Evolutionary conservation across 2,113 vertebrate species (phyloP).

Genomic region (Atrichornis clamosus): DNA sequence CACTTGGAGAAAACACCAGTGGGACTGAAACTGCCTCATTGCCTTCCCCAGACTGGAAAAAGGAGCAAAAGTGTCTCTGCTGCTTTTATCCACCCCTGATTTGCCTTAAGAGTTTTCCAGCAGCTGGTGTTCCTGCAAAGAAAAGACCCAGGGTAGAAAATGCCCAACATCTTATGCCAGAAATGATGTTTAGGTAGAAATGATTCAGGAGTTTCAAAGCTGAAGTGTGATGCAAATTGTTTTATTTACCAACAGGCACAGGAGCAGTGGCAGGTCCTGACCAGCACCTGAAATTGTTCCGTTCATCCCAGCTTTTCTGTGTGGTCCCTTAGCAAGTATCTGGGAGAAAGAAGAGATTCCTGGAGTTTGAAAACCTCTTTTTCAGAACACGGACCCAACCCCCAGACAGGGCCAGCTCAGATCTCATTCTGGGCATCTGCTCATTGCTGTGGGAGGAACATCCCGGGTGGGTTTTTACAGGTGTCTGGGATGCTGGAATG

Average conservation of each 20-base stretch:
- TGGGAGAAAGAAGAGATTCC: neutral
- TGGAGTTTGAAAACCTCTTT: neutral
- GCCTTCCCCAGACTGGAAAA: neutral
- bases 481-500: rapidly evolving
- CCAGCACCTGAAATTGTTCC: neutral
- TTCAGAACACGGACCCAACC: rapidly evolving
- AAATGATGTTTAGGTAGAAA: neutral
- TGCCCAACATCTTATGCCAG: neutral
- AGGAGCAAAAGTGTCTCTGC: neutral
- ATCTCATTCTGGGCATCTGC: neutral
- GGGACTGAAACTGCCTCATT: neutral
- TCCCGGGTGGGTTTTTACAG: neutral
- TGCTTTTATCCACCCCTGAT: neutral
- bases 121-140: neutral
- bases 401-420: neutral
- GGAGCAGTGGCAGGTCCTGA: neutral
- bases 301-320: neutral
- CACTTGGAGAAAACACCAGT: rapidly evolving
- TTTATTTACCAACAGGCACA: neutral
- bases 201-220: neutral
- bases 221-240: neutral
- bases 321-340: neutral
- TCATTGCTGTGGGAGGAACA: neutral
- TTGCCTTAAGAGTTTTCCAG: neutral
- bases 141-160: neutral